These are phyloP conservation scores for Pagetopsis macropterus DNA, from an alignment of 2,797 vertebrate genomes.

Conservation along the genomic window DNA sequence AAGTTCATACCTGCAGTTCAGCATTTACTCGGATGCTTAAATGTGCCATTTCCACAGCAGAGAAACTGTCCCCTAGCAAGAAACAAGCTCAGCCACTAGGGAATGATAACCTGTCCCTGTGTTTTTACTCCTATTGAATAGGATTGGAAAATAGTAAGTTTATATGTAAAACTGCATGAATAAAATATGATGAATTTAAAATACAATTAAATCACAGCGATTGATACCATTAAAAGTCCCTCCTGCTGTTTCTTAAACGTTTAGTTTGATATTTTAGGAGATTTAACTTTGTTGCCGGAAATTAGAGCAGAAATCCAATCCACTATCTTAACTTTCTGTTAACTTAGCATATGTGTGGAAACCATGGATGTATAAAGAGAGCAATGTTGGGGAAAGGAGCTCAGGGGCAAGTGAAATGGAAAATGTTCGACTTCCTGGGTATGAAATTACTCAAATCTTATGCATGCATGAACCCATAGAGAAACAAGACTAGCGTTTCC, in stretches of 20 bases:
- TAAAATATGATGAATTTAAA: conserved; percentile 19
- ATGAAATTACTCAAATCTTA: too few species aligned
- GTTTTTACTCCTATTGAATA: conserved; percentile 28
- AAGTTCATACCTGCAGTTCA: conserved; percentile 37
- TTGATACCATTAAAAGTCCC: neutral
- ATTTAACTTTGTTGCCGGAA: neutral
- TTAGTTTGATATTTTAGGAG: neutral
- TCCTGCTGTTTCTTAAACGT: neutral
- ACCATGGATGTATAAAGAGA: neutral
- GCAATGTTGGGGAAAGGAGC: too few species aligned
- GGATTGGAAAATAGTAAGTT: conserved; percentile 11
- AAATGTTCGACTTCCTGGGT: too few species aligned
- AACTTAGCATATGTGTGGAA: neutral
- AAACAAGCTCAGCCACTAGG: conserved; percentile 57
- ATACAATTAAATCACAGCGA: conserved; percentile 2
- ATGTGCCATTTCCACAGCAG: conserved; percentile 49
- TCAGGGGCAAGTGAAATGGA: too few species aligned
- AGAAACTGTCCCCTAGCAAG: conserved; percentile 47
- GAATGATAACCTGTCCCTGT: conserved; percentile 65
- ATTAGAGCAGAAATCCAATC: neutral
- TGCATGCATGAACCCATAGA: too few species aligned
- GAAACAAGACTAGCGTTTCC: too few species aligned
- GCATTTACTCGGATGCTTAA: conserved; percentile 52
- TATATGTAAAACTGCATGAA: conserved; percentile 17
- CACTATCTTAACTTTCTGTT: neutral